phyloP scores from a whole-genome alignment of 1,140 invertebrate species.

The Drosophila kikkawai region DNA sequence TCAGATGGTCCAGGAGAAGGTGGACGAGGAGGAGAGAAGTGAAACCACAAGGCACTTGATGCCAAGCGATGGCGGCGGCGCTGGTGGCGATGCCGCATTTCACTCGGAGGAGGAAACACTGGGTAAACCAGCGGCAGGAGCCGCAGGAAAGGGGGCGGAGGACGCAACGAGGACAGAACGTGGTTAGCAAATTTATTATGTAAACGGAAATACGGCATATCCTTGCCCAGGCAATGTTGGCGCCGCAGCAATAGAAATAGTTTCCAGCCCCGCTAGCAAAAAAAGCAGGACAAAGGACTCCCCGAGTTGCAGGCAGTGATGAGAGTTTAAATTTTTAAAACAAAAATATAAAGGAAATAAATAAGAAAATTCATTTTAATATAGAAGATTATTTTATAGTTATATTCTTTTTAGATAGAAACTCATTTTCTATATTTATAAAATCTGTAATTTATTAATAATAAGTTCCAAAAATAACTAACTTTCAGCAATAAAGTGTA shows the following conservation, averaged over 20 bases:
- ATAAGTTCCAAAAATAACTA: too few species aligned
- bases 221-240: conserved; percentile 69
- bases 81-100: conserved; percentile 61
- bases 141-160: background rate
- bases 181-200: conserved; percentile 85
- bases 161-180: conserved; percentile 75
- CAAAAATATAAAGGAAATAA: too few species aligned
- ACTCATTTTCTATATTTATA: background rate
- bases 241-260: conserved; percentile 83
- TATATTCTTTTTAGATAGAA: background rate
- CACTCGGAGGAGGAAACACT: conserved; percentile 28
- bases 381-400: background rate
- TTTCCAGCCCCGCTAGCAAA: conserved; percentile 64
- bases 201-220: conserved; percentile 85
- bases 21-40: background rate
- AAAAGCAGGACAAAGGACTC: conserved; percentile 46
- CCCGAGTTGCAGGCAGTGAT: conserved; percentile 34
- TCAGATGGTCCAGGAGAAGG: conserved; percentile 29
- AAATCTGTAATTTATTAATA: background rate
- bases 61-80: conserved; percentile 70
- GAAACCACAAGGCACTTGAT: conserved; percentile 76
- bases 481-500: accelerated
- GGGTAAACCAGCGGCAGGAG: conserved; percentile 5
- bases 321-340: background rate
- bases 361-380: background rate